Evolutionary conservation across 2,888 invertebrate species (phyloP).

Genomic region (Stenchaetothrips biformis): DNA sequence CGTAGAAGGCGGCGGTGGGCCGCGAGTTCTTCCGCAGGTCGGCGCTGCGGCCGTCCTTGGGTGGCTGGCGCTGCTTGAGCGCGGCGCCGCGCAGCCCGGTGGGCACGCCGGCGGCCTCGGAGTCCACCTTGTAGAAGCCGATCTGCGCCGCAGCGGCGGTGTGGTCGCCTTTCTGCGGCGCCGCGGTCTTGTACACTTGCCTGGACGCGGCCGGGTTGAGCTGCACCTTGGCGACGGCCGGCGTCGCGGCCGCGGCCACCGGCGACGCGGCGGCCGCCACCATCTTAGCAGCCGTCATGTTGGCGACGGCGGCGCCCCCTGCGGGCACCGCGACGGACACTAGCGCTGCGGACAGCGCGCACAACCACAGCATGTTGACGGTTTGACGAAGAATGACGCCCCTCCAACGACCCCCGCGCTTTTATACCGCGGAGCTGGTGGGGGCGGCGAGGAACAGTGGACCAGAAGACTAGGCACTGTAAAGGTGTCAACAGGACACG

Average conservation of each 20-base stretch:
- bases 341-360: not conserved
- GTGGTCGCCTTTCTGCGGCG: not conserved
- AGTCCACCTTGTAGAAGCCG: conserved; percentile 19
- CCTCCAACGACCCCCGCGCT: not conserved
- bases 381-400: not conserved
- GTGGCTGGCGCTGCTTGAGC: not conserved
- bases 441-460: not conserved
- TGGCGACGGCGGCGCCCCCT: not conserved
- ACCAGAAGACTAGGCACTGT: not conserved
- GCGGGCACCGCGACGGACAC: not conserved
- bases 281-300: not conserved
- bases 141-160: not conserved
- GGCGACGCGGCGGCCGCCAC: not conserved
- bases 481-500: not conserved
- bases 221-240: not conserved
- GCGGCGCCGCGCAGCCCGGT: not conserved
- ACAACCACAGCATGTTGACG: not conserved
- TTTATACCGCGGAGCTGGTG: not conserved
- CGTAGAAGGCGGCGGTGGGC: not conserved
- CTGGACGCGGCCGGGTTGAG: not conserved
- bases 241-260: not conserved
- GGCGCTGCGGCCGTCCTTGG: conserved; percentile 11
- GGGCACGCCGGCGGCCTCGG: not conserved
- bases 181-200: not conserved
- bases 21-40: not conserved